Conservation (phyloP, 2,888 invertebrate species). For the Orthonychiurus folsomi region DNA sequence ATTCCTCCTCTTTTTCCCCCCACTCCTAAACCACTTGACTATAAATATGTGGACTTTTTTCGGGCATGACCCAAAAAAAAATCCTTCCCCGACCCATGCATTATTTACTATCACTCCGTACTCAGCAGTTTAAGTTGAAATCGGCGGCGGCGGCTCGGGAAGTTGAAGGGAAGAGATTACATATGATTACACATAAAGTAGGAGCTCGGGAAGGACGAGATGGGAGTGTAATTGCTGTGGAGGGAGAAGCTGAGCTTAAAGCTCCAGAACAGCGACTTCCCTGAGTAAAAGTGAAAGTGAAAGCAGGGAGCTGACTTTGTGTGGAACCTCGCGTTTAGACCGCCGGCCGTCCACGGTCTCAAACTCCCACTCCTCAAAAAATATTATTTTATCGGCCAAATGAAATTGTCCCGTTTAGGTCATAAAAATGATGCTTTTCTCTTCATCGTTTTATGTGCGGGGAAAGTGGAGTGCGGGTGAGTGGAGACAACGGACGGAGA, state of each 20-base stretch:
- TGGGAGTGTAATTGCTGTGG: neutral
- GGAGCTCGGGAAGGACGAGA: neutral
- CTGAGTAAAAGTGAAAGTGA: no score
- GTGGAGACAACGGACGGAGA: neutral
- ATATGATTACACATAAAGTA: conserved; percentile 1
- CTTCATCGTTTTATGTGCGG: neutral
- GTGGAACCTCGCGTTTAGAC: no score
- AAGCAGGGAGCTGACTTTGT: no score
- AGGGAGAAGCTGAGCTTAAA: neutral
- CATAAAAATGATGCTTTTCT: neutral
- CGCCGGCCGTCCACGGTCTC: neutral
- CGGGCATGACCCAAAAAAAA: neutral
- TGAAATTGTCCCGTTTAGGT: neutral
- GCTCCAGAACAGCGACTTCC: neutral
- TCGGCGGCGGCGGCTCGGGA: neutral
- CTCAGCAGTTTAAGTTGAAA: neutral
- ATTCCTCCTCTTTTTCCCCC: no score
- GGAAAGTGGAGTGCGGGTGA: neutral
- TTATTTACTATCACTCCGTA: neutral
- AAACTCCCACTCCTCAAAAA: no score
- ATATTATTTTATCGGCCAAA: neutral
- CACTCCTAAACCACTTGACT: neutral
- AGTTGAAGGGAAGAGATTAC: neutral
- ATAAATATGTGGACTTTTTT: neutral
- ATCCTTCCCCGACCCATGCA: neutral